Percentiles rank a stretch among this genome's conserved stretches.
Conservation (phyloP, 2,888 invertebrate genomes). For the Drosophila affinis region DNA sequence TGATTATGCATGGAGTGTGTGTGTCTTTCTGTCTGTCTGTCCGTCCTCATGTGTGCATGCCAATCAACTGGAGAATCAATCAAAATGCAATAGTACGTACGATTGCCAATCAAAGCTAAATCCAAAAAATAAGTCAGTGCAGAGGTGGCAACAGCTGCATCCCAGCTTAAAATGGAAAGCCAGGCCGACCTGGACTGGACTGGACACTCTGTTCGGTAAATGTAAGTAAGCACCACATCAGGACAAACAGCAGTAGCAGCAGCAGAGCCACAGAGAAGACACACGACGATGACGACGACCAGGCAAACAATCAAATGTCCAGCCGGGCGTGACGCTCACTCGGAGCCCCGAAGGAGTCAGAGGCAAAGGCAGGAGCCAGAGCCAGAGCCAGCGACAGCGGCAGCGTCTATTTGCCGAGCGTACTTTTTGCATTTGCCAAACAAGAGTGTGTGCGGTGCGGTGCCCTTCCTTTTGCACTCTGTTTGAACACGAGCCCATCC, state of each 20-base stretch:
- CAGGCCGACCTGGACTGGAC: slow-evolving; percentile 1
- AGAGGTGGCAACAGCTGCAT: slow-evolving; percentile 14
- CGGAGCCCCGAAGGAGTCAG: slow-evolving; percentile 15
- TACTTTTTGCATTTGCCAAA: slow-evolving; percentile 71
- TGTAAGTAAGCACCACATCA: slow-evolving; percentile 24
- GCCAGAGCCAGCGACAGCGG: slow-evolving; percentile 16
- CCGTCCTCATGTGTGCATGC: slow-evolving; percentile 24
- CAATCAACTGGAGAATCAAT: slow-evolving; percentile 68
- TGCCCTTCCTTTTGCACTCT: slow-evolving; percentile 24
- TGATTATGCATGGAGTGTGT: slow-evolving; percentile 59
- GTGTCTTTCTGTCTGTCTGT: slow-evolving; percentile 11
- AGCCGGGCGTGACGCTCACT: slow-evolving; percentile 30
- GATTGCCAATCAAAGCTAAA: slow-evolving; percentile 49
- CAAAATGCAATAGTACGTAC: slow-evolving; percentile 64
- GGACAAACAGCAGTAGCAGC: slow-evolving; percentile 37
- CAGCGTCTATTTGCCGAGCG: slow-evolving; percentile 45
- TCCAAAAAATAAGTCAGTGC: slow-evolving; percentile 29
- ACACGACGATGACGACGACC: slow-evolving; percentile 12
- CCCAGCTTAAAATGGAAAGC: slow-evolving; percentile 14
- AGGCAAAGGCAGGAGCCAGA: not conserved
- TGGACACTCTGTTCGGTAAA: slow-evolving; percentile 14
- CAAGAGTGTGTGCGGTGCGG: slow-evolving; percentile 29
- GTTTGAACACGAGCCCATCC: slow-evolving; percentile 74
- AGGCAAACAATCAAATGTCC: slow-evolving; percentile 52
- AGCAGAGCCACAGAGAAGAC: slow-evolving; percentile 23